Percentiles rank a stretch among this genome's conserved stretches.
Evolutionary conservation across 1,140 invertebrate species (phyloP).

Genomic region (Sycobia sp.): DNA sequence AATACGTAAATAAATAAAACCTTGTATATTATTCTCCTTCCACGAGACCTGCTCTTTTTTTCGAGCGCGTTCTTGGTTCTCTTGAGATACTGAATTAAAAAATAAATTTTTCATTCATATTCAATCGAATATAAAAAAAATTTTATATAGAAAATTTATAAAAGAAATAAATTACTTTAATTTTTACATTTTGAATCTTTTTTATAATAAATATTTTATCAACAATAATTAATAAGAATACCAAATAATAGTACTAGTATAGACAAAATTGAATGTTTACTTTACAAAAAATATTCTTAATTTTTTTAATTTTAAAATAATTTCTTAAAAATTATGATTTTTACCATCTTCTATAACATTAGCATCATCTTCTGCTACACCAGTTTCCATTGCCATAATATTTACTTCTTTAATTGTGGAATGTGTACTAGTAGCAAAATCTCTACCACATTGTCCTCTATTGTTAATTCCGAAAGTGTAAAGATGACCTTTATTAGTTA

Average conservation of each 20-base stretch:
- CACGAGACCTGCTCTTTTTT: neutral
- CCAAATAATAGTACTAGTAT: slow-evolving; percentile 11
- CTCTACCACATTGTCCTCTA: slow-evolving; percentile 95
- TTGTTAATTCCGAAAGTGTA: slow-evolving; percentile 98
- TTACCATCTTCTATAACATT: slow-evolving; percentile 54
- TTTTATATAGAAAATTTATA: too few species aligned
- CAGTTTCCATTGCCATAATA: slow-evolving; percentile 70
- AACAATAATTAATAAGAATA: slow-evolving; percentile 6
- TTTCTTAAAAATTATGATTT: slow-evolving; percentile 44
- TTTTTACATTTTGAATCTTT: neutral
- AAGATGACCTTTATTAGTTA: slow-evolving; percentile 87
- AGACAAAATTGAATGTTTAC: too few species aligned
- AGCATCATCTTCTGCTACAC: slow-evolving; percentile 68
- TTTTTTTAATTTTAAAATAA: neutral
- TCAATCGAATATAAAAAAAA: too few species aligned
- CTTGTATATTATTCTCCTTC: slow-evolving; percentile 1
- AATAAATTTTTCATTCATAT: slow-evolving; percentile 1
- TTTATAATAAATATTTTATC: neutral
- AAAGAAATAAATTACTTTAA: neutral
- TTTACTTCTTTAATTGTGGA: slow-evolving; percentile 57
- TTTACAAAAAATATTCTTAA: neutral
- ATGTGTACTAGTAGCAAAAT: slow-evolving; percentile 71
- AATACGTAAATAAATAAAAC: slow-evolving; percentile 9
- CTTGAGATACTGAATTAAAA: slow-evolving; percentile 4
- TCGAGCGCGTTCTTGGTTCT: neutral